Conservation (phyloP, 2,888 invertebrate species). For the Acanthosepion lycidas region DNA sequence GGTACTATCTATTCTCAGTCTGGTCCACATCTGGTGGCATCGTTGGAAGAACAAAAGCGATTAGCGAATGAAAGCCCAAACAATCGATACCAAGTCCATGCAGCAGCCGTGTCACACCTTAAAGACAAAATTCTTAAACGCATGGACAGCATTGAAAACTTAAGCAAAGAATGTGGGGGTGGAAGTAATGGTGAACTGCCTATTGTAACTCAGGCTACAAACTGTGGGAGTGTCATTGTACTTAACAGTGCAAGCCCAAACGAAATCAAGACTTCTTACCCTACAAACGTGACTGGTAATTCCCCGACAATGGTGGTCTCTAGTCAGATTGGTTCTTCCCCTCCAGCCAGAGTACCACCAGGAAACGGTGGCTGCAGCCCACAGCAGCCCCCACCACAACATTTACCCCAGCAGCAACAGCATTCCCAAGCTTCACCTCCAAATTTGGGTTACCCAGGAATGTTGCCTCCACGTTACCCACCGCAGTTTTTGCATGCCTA, state of each 20-base stretch:
- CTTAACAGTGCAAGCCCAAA: constrained; percentile 13
- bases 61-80: constrained; percentile 45
- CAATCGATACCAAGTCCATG: constrained; percentile 57
- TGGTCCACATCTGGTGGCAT: neutral
- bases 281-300: constrained; percentile 15
- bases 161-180: constrained; percentile 53
- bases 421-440: constrained; percentile 24
- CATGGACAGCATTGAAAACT: constrained; percentile 65
- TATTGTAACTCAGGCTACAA: neutral
- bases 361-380: neutral
- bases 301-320: neutral
- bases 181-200: neutral
- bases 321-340: neutral
- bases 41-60: constrained; percentile 47
- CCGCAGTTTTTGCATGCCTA: constrained; percentile 37
- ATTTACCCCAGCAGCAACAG: constrained; percentile 6
- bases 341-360: neutral
- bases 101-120: constrained; percentile 60
- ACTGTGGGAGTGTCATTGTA: constrained; percentile 35
- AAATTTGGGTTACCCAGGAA: constrained; percentile 37
- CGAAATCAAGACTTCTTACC: constrained; percentile 2
- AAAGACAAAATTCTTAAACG: constrained; percentile 67
- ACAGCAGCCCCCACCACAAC: neutral
- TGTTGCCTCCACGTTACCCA: constrained; percentile 24
- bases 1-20: constrained; percentile 37